Evolutionary conservation across 2,797 vertebrate species (phyloP).

Genomic region (Hypotaenidia okinawae): DNA sequence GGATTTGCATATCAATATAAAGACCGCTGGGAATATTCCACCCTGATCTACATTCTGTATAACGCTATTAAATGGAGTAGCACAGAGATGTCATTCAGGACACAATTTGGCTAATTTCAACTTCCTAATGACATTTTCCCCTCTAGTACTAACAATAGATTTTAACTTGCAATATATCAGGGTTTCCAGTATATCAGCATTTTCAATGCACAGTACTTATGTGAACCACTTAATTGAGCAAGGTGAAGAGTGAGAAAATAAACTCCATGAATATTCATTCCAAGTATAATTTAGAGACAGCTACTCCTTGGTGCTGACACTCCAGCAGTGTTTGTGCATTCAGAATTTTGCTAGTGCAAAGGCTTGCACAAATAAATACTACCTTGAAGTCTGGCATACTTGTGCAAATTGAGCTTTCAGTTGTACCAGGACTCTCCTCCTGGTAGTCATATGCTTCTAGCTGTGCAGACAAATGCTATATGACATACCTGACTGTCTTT

Average conservation of each 20-base stretch:
- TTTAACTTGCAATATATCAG: conserved; percentile 39
- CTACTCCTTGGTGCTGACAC: neutral
- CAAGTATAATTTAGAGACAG: conserved; percentile 11
- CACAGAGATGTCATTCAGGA: conserved; percentile 47
- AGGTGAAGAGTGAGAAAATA: conserved; percentile 65
- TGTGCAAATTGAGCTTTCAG: neutral
- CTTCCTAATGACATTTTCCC: conserved; percentile 57
- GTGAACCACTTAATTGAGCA: conserved; percentile 51
- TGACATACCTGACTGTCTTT: conserved; percentile 44
- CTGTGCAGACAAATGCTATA: neutral
- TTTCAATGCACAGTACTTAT: conserved; percentile 32
- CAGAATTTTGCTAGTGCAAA: neutral
- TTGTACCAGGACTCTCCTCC: neutral
- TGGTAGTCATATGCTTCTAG: neutral
- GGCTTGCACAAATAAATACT: neutral
- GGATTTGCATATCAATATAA: conserved; percentile 71
- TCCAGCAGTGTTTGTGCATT: neutral
- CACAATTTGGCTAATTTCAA: conserved; percentile 62
- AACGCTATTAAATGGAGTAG: neutral
- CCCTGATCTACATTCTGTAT: conserved; percentile 59
- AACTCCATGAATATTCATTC: conserved; percentile 64
- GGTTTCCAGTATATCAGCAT: conserved; percentile 30
- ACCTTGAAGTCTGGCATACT: neutral
- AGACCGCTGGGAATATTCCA: conserved; percentile 52
- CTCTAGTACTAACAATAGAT: conserved; percentile 37